These are phyloP conservation scores for Solen grandis DNA, from an alignment of 1,140 invertebrate species.

Conservation along the genomic window DNA sequence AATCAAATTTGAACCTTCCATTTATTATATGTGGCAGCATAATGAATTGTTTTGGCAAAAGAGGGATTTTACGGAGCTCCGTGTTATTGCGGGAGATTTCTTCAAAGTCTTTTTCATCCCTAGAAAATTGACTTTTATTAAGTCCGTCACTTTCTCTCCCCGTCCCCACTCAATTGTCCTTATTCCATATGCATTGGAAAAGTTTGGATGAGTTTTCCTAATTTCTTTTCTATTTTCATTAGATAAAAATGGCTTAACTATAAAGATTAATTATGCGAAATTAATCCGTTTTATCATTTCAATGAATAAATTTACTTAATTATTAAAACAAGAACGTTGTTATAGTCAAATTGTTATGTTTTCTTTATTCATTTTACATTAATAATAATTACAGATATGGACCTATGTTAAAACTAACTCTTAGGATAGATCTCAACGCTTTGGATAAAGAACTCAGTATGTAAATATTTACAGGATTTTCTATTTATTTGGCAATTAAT, in stretches of 20 bases:
- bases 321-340: no score
- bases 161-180: constrained; percentile 17
- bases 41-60: constrained; percentile 63
- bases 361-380: no score
- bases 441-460: no score
- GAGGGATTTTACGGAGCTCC: constrained; percentile 27
- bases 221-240: constrained; percentile 46
- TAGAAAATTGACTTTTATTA: constrained; percentile 56
- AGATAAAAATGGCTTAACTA: neutral
- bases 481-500: no score
- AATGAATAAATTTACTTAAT: neutral
- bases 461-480: no score
- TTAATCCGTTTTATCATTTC: neutral
- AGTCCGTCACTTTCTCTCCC: constrained; percentile 34
- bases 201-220: constrained; percentile 20
- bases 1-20: constrained; percentile 68
- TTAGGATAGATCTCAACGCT: no score
- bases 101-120: constrained; percentile 54
- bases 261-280: neutral
- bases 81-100: constrained; percentile 39
- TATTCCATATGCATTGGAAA: constrained; percentile 50
- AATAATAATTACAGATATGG: no score
- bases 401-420: no score
- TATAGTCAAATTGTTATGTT: no score
- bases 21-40: constrained; percentile 63